Conservation (phyloP, 1,140 invertebrate genomes). For the Arctopsyche grandis region DNA sequence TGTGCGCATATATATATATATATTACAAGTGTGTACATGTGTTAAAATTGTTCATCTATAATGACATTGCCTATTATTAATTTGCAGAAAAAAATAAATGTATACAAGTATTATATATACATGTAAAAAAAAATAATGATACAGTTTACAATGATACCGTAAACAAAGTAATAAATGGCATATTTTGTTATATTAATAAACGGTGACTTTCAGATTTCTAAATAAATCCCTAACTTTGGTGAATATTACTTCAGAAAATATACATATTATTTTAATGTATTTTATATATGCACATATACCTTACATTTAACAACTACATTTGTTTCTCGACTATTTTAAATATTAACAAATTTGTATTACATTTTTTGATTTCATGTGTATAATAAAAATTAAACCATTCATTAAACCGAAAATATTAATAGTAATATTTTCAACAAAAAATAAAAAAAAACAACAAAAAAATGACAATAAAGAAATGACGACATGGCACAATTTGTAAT, state of each 20-base stretch:
- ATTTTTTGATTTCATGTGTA: slow-evolving; percentile 4
- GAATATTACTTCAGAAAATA: slow-evolving; percentile 55
- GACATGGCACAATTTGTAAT: slow-evolving; percentile 50
- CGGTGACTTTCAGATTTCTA: slow-evolving; percentile 38
- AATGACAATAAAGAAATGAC: slow-evolving; percentile 43
- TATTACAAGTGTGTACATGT: slow-evolving; percentile 30
- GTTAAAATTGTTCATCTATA: slow-evolving; percentile 13
- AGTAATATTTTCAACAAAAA: slow-evolving; percentile 40
- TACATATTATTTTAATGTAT: slow-evolving; percentile 52
- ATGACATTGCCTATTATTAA: background rate
- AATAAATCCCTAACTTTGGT: slow-evolving; percentile 54
- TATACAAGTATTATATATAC: background rate
- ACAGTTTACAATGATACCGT: background rate
- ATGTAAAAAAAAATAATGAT: background rate
- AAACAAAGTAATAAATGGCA: background rate
- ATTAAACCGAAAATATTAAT: slow-evolving; percentile 34
- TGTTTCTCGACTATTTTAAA: slow-evolving; percentile 49
- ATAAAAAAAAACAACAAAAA: slow-evolving; percentile 37
- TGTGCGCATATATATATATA: slow-evolving; percentile 34
- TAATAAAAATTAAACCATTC: slow-evolving; percentile 34
- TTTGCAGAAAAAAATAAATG: background rate
- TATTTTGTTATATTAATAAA: background rate
- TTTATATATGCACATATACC: slow-evolving; percentile 49
- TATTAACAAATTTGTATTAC: slow-evolving; percentile 44
- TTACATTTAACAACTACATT: slow-evolving; percentile 49